Percentiles rank a stretch among this genome's conserved stretches.
Evolutionary conservation across 2,113 vertebrate genomes (phyloP).

Genomic region (Heptranchias perlo): DNA sequence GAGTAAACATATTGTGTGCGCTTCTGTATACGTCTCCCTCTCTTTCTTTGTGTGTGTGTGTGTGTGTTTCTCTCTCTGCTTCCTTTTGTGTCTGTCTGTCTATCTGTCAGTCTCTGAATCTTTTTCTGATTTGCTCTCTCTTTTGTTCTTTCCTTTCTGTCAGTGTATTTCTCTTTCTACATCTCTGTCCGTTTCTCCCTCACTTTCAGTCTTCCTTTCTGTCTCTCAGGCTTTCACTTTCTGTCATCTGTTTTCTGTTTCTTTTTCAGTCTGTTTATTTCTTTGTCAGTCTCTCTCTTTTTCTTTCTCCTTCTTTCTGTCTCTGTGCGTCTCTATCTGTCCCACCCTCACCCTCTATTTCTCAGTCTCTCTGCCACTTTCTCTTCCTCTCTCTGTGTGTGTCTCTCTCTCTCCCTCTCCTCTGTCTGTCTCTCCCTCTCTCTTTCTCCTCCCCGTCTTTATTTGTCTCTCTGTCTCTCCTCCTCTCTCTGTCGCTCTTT

Average conservation of each 20-base stretch:
- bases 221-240: background rate
- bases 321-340: slow-evolving; percentile 41
- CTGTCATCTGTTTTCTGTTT: background rate
- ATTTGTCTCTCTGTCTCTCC: too few relatives aligned
- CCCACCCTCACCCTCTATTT: slow-evolving; percentile 44
- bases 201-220: background rate
- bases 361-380: background rate
- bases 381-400: background rate
- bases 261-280: background rate
- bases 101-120: background rate
- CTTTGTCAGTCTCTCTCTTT: background rate
- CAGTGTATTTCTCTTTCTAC: background rate
- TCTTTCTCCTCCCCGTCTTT: background rate
- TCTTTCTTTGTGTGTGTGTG: too few relatives aligned
- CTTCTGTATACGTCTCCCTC: background rate
- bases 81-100: background rate
- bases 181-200: background rate
- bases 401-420: background rate
- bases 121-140: background rate
- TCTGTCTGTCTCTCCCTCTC: background rate
- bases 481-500: too few relatives aligned
- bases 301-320: background rate
- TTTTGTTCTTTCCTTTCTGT: background rate
- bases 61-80: too few relatives aligned
- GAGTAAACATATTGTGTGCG: background rate